A percentile compares a stretch with the other conserved stretches of the same genome.
phyloP scores from a whole-genome alignment of 2,797 vertebrate genomes.

The Dipus sagitta region DNA sequence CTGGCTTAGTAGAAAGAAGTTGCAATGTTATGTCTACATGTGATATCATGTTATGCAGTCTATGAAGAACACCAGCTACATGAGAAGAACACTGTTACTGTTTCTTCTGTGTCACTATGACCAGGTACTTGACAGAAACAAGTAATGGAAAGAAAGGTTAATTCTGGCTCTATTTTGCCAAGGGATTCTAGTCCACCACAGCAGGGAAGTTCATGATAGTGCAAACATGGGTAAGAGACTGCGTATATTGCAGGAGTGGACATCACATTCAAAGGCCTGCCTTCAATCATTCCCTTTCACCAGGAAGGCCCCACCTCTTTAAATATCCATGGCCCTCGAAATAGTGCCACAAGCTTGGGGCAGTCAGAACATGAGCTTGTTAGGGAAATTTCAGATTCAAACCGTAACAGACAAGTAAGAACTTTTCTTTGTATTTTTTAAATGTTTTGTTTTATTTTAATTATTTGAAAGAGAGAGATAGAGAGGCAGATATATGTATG shows the following conservation, averaged over 20 bases:
- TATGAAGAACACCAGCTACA: not conserved
- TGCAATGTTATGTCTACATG: not conserved
- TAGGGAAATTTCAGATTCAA: not conserved
- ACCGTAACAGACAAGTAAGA: not conserved
- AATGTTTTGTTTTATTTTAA: no score
- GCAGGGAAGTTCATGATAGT: not conserved
- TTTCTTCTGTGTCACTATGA: not conserved
- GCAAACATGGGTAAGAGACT: not conserved
- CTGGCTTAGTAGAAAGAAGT: not conserved
- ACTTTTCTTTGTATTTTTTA: not conserved
- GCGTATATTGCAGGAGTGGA: not conserved
- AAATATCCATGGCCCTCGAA: not conserved
- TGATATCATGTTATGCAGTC: not conserved
- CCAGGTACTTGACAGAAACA: not conserved
- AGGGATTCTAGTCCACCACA: not conserved
- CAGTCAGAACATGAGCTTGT: not conserved
- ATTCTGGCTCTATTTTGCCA: not conserved
- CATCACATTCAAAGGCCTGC: not conserved
- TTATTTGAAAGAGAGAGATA: no score
- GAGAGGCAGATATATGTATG: no score
- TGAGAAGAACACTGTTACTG: no score
- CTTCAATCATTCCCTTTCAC: not conserved
- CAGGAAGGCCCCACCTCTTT: not conserved
- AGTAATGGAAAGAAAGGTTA: not conserved
- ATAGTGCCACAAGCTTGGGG: not conserved